These are phyloP conservation scores for Hipposideros larvatus DNA, from an alignment of 2,797 vertebrate species.

Conservation along the genomic window DNA sequence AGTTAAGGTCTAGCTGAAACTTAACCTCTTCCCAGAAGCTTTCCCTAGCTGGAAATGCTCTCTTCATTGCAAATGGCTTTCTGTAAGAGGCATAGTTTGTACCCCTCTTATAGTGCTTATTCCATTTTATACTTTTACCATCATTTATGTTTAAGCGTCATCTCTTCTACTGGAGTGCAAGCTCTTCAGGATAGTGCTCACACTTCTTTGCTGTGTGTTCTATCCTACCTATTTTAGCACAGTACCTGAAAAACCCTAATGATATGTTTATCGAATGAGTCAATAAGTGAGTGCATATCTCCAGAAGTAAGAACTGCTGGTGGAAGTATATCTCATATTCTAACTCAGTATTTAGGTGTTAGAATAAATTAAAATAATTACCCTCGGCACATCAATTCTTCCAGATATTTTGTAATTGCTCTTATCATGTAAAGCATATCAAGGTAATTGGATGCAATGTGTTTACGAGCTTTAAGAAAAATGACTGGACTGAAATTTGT, in stretches of 20 bases:
- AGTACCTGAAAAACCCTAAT: constrained; percentile 53
- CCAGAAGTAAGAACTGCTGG: constrained; percentile 49
- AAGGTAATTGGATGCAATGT: constrained; percentile 72
- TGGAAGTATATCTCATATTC: constrained; percentile 30
- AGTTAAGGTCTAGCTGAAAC: background rate
- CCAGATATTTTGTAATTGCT: constrained; percentile 76
- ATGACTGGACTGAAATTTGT: constrained; percentile 82
- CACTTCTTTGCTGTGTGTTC: background rate
- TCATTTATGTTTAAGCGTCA: background rate
- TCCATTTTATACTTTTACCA: background rate
- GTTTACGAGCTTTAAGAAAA: constrained; percentile 70
- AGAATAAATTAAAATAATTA: constrained; percentile 79
- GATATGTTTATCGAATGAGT: constrained; percentile 13
- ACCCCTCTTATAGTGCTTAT: background rate
- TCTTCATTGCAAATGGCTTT: background rate
- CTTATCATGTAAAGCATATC: constrained; percentile 75
- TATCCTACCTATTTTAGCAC: background rate
- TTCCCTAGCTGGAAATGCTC: background rate
- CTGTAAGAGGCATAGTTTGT: background rate
- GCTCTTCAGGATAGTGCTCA: background rate
- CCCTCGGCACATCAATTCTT: constrained; percentile 61
- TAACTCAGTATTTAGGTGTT: constrained; percentile 55
- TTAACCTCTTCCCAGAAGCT: background rate
- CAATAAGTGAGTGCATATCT: constrained; percentile 52
- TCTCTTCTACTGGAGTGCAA: background rate